Evolutionary conservation across 2,113 vertebrate genomes (phyloP), one percentile per base, ranked within the genome.

Genomic region (Rhinogobius similis): DNA sequence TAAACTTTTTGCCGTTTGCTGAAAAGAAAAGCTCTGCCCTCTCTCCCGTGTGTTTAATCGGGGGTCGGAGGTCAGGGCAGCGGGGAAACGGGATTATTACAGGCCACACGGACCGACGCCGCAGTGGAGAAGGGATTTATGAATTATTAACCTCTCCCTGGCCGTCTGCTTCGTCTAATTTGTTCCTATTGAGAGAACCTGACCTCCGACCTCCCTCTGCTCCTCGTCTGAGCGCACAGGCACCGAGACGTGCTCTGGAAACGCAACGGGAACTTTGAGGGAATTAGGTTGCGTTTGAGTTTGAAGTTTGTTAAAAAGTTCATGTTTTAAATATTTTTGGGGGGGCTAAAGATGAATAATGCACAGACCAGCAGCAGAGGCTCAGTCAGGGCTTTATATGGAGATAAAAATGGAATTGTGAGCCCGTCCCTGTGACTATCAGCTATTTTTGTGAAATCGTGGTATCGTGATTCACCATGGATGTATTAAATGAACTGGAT

Each of bases 171-270:
- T 14, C 65, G 10, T 48, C 46, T 48, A 71, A 83, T 83, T 78
- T 86, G 80, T 69, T 75, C 58, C 56, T 69, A 68, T 68, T 55
- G 62, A 62, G 53, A 59, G 10, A 78, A 62, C 65, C 23, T 76
- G 79, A 76, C 62, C 79, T 70, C 61, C 72, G 41, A 55, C 50
- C 72, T 36, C 32, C 44, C 67, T n/a, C 58, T 50, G 58, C 61
- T 75, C 71, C 58, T 9, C 9, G 18, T 53, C 43, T 48, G 27
- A 43, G 23, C 29, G 50, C 23, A 14, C 56, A 21, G 65, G 27
- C 53, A 65, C 1, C 10, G 9, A 41, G 20, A 38, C 50, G 46
- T 29, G 46, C 56, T 24, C 48, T 23, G 50, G 48, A 59, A 77
- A 64, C 41, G 21, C 16, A 24, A 14, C 56, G 13, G 14, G 18